Evolutionary conservation across 2,113 vertebrate genomes (phyloP).

Genomic region (Calyptommatus sinebrachiatus): DNA sequence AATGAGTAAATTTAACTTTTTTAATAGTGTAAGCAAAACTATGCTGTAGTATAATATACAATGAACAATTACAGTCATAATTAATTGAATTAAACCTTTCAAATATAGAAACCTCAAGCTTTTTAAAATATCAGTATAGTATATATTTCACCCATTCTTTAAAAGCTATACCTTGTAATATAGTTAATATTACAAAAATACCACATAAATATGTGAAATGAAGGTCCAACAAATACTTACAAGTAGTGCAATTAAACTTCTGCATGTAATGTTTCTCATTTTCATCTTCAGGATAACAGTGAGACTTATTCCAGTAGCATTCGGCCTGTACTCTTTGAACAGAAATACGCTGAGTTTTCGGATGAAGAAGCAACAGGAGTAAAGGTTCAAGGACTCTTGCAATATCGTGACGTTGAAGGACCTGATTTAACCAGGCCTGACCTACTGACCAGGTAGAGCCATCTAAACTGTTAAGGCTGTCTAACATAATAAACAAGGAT

Average conservation of each 20-base stretch:
- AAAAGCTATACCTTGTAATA: neutral
- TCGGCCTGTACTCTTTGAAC: slow-evolving; percentile 94
- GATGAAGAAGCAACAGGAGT: slow-evolving; percentile 91
- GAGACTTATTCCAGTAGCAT: slow-evolving; percentile 82
- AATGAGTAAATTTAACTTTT: too few species aligned
- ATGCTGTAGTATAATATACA: too few species aligned
- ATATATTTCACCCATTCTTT: neutral
- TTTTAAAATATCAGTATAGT: neutral
- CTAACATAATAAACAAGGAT: slow-evolving; percentile 97
- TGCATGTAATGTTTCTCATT: slow-evolving; percentile 75
- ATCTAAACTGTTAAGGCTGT: slow-evolving; percentile 93
- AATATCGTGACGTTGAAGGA: slow-evolving; percentile 96
- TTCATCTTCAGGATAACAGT: slow-evolving; percentile 68
- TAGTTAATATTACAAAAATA: neutral
- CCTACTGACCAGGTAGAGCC: slow-evolving; percentile 92
- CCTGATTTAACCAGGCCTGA: slow-evolving; percentile 95
- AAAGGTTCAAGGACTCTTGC: slow-evolving; percentile 94
- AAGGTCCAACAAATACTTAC: slow-evolving; percentile 65
- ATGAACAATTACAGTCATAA: too few species aligned
- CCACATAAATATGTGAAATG: neutral
- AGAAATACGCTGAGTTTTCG: slow-evolving; percentile 95
- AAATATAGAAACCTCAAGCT: neutral
- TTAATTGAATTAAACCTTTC: too few species aligned
- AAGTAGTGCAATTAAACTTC: slow-evolving; percentile 79
- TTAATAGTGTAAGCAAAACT: too few species aligned